Evolutionary conservation across 2,888 invertebrate species (phyloP).

Genomic region (Nephrotoma flavescens): DNA sequence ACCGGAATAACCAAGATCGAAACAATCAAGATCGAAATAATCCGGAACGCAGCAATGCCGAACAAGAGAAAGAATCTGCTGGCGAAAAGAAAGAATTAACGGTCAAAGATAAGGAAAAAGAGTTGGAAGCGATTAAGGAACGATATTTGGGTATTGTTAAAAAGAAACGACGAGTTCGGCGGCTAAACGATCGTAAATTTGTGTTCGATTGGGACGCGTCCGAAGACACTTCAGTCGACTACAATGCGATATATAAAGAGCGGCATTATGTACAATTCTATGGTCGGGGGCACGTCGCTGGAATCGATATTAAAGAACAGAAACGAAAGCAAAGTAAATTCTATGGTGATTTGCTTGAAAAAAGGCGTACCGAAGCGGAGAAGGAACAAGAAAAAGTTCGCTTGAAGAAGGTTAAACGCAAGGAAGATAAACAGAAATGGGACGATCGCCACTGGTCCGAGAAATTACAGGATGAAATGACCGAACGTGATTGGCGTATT

Average conservation of each 20-base stretch:
- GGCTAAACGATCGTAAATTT: conserved; percentile 96
- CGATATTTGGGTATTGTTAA: conserved; percentile 87
- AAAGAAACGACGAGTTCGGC: conserved; percentile 79
- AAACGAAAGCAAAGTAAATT: conserved; percentile 94
- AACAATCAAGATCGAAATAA: neutral
- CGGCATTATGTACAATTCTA: conserved; percentile 95
- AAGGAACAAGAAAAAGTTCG: conserved; percentile 92
- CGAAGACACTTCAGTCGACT: conserved; percentile 96
- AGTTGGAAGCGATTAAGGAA: conserved; percentile 90
- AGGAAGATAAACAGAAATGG: conserved; percentile 97
- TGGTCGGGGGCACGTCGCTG: conserved; percentile 94
- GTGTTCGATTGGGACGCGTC: conserved; percentile 99
- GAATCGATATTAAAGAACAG: conserved; percentile 93
- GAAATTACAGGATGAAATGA: conserved; percentile 89
- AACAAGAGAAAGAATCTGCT: neutral
- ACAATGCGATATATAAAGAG: conserved; percentile 92
- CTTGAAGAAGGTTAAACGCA: conserved; percentile 79
- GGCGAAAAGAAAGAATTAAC: neutral
- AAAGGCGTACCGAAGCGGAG: conserved; percentile 87
- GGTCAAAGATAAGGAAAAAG: conserved; percentile 74
- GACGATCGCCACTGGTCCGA: conserved; percentile 99
- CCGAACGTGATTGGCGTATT: conserved; percentile 98
- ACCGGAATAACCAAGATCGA: neutral
- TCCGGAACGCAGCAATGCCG: neutral
- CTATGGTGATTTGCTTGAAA: conserved; percentile 89